Base-by-base conservation (phyloP, 2,113 vertebrate genomes). In the Okapia johnstoni region DNA sequence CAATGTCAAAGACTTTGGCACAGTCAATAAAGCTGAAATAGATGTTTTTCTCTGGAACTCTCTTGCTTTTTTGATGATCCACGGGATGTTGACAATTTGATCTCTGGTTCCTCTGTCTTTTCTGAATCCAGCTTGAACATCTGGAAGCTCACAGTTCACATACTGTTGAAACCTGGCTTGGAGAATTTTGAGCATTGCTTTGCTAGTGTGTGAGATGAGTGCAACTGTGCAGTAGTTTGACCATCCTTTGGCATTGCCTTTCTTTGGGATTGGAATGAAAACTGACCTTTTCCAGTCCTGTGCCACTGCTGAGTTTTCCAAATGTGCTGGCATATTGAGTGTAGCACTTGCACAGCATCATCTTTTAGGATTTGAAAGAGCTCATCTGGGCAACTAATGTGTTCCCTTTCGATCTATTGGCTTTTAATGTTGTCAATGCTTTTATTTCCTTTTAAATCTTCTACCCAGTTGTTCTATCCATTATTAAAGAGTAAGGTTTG, bases 31-130 rank as follows among this genome's bases (percentile, higher is more conserved):
- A 66, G 2, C 33, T n/a, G 61, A 66, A 63, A 17, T 9, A n/a
- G 61, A 17, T 9, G 7, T 19, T 66, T 63, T 66, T n/a, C 16
- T 66, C 16, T 66, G 3, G 61, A 66, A 66, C 61, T 10, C 61
- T 63, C 61, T 63, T 3, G 0, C 61, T n/a, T n/a, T 33, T 63
- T 63, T 0, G 0, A 7, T 63, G 33, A 63, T 63, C 33, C 61
- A n/a, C 0, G 7, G 0, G 33, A 63, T n/a, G 15, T 19, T n/a
- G 61, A 33, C 33, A n/a, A n/a, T 63, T 63, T 63, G 33, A 63
- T 63, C 7, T 63, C 30, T 63, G 61, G 16, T 63, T 63, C 33
- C 33, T 63, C 33, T 63, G 61, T 16, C 33, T n/a, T 19, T 63
- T 63, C 61, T 63, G 33, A n/a, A 63, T 63, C 30, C 61, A 63